phyloP scores from a whole-genome alignment of 2,113 vertebrate species.

The Poicephalus gulielmi region DNA sequence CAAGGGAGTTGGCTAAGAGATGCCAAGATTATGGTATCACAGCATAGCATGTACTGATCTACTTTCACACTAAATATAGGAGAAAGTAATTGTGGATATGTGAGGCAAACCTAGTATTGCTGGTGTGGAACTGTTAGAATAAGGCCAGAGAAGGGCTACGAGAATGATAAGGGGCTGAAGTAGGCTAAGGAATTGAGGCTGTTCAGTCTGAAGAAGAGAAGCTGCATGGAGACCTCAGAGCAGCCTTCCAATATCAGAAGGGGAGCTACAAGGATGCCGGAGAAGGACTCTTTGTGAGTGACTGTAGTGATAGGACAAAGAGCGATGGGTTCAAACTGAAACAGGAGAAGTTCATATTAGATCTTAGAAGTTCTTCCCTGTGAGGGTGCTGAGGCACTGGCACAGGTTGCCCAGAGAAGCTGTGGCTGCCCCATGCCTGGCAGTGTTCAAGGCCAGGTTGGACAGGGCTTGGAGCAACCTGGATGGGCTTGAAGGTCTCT shows the following conservation, averaged over 20 bases:
- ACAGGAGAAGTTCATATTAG: background rate
- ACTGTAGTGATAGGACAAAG: background rate
- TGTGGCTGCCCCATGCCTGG: background rate
- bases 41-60: background rate
- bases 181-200: background rate
- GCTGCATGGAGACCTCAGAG: background rate
- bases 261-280: background rate
- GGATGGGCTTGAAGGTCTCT: background rate
- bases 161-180: background rate
- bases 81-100: background rate
- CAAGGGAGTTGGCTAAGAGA: background rate
- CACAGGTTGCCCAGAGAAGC: background rate
- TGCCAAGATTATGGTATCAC: background rate
- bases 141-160: background rate
- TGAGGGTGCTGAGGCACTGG: background rate
- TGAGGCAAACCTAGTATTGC: background rate
- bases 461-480: background rate
- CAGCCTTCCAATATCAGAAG: background rate
- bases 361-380: background rate
- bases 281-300: background rate
- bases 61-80: background rate
- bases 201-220: background rate
- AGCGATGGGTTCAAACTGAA: background rate
- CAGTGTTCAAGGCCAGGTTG: background rate
- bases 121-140: background rate